Evolutionary conservation across 2,888 invertebrate genomes (phyloP), one percentile per base, ranked within the genome.

Genomic region (Nemotelus nigrinus): DNA sequence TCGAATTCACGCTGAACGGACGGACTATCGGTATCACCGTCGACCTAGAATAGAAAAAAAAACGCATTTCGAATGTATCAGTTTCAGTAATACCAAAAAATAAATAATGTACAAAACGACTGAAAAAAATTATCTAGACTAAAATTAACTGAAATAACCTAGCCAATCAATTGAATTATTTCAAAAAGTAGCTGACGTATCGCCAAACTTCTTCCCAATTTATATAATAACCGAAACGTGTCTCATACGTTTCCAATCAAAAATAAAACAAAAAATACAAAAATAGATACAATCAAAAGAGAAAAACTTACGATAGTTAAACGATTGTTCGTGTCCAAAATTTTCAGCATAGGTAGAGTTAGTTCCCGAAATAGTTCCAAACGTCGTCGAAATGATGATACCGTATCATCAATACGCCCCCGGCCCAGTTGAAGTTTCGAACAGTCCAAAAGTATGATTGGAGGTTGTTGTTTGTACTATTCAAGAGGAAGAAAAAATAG

Each of bases 381-480:
- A 47, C 96, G 89, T 77, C 94, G 89, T 58, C 95, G 89, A 86
- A 96, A 96, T 0, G 96, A 95, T 6, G 94, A 93, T 44, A 95
- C 94, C 6, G 93, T 94, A 87, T 97, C 96, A 84, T 97, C 97
- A 10, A 94, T 89, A 47, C 95, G 88, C 0, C 95, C 94, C 45
- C 96, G 90, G 0, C 95, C 96, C 65, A 96, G 88, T 85, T 96
- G 95, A 78, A 96, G 89, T 86, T 97, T 97, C 0, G 96, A 96
- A 84, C 97, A 97, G 88, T 97, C 97, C 83, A 97, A 88, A 1
- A 97, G 89, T 3, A 97, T 91, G 84, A 96, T 91, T 0, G 94
- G 92, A 2, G 97, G 96, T 70, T 90, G 89, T 82, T 93, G 90
- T 77, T 91, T 90, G 86, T 92, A 94, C 96, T 96, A n/a, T 58